Percentiles rank a stretch among this genome's conserved stretches.
phyloP scores from a whole-genome alignment of 1,140 invertebrate genomes.

The Drosophila tropicalis region DNA sequence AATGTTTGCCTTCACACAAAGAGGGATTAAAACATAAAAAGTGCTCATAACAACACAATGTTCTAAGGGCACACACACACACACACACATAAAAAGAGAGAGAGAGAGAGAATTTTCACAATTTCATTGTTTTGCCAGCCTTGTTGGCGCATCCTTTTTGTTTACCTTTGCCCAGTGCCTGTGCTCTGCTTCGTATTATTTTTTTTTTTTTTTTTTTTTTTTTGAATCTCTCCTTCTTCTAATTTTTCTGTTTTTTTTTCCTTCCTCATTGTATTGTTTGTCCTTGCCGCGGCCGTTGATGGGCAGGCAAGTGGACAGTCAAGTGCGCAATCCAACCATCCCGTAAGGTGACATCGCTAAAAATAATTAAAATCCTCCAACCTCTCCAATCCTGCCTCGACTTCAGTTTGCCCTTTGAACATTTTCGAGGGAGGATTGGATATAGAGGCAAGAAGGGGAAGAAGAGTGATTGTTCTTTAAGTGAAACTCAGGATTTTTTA shows the following conservation, averaged over 20 bases:
- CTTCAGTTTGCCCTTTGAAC: background rate
- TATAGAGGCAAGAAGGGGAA: no score
- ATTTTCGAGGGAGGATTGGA: background rate
- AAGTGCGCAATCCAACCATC: constrained; percentile 8
- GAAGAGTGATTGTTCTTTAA: no score
- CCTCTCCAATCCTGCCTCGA: constrained; percentile 1
- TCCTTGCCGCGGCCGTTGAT: constrained; percentile 5
- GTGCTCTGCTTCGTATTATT: background rate
- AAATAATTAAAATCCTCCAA: constrained; percentile 23
- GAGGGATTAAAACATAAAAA: constrained; percentile 72
- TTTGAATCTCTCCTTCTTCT: background rate
- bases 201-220: no score
- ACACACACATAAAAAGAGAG: constrained; percentile 15
- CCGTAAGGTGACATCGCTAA: constrained; percentile 51
- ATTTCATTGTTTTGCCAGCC: constrained; percentile 76
- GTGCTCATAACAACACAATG: constrained; percentile 37
- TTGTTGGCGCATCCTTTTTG: constrained; percentile 63
- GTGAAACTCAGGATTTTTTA: no score
- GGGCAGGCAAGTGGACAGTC: constrained; percentile 24
- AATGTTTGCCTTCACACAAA: constrained; percentile 74
- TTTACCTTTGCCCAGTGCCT: constrained; percentile 18
- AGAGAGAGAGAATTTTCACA: constrained; percentile 36
- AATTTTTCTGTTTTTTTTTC: background rate
- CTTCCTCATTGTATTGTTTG: background rate
- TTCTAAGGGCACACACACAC: constrained; percentile 42